Percentiles rank a stretch among this genome's conserved stretches.
Evolutionary conservation across 2,888 invertebrate genomes (phyloP).

Genomic region (Alsophila aescularia): DNA sequence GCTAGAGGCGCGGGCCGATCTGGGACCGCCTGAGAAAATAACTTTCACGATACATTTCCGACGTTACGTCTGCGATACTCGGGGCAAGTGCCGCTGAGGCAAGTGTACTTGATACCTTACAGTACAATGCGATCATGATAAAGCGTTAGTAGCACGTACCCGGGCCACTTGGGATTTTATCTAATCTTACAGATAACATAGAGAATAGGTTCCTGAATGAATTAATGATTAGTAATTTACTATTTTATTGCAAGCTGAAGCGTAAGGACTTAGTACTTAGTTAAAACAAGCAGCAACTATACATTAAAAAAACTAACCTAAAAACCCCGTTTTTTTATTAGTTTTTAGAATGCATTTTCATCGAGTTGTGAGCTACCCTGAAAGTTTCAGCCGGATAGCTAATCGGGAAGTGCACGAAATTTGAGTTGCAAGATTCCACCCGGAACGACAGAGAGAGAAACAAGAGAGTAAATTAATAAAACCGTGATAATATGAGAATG

Average conservation of each 20-base stretch:
- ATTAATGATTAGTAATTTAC: constrained; percentile 13
- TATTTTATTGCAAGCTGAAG: background rate
- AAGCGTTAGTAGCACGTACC: constrained; percentile 13
- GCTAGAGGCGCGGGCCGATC: constrained; percentile 59
- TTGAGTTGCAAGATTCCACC: too few species aligned
- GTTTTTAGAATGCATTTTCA: too few species aligned
- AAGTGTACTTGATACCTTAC: constrained; percentile 23
- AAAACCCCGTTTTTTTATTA: too few species aligned
- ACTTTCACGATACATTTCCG: constrained; percentile 81
- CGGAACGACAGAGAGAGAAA: too few species aligned
- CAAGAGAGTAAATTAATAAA: too few species aligned
- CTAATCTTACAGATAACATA: constrained; percentile 27
- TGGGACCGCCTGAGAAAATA: constrained; percentile 76
- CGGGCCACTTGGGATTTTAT: constrained; percentile 10
- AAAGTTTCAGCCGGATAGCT: too few species aligned
- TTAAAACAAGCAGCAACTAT: too few species aligned
- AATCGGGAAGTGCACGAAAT: too few species aligned
- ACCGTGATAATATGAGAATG: too few species aligned
- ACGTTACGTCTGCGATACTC: constrained; percentile 55
- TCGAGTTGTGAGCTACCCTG: too few species aligned
- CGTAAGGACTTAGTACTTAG: background rate
- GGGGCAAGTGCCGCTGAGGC: constrained; percentile 48
- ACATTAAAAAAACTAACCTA: too few species aligned
- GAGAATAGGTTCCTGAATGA: constrained; percentile 22
- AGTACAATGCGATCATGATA: constrained; percentile 20